Conservation (phyloP, 1,140 invertebrate genomes). For the Copidosoma floridanum region DNA sequence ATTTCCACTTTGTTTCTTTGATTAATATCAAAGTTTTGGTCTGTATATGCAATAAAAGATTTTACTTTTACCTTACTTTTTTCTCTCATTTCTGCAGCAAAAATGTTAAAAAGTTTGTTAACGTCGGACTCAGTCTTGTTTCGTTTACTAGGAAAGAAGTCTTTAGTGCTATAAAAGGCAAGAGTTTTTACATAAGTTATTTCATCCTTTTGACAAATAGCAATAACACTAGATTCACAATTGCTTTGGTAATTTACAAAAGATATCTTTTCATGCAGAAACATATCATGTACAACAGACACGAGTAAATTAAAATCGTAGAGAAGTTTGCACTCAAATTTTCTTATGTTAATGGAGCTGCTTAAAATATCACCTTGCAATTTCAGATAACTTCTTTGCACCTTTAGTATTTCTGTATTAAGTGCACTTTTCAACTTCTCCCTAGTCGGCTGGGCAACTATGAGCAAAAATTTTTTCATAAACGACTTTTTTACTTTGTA, state of each 20-base stretch:
- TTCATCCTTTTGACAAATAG: constrained; percentile 26
- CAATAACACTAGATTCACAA: constrained; percentile 17
- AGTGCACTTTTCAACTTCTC: constrained; percentile 26
- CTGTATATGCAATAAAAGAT: constrained; percentile 1
- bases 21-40: background rate
- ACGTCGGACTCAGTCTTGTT: background rate
- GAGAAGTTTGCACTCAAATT: constrained; percentile 3
- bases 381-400: background rate
- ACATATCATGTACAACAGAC: constrained; percentile 29
- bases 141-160: constrained; percentile 9
- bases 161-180: constrained; percentile 14
- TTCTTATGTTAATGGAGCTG: background rate
- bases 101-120: constrained; percentile 7
- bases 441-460: constrained; percentile 30
- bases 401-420: constrained; percentile 26
- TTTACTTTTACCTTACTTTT: background rate
- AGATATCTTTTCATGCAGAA: constrained; percentile 27
- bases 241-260: constrained; percentile 17
- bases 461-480: constrained; percentile 33
- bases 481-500: constrained; percentile 16
- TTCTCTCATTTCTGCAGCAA: background rate
- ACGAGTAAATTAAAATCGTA: constrained; percentile 29
- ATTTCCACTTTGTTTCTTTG: constrained; percentile 1
- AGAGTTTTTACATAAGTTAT: constrained; percentile 22
- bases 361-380: constrained; percentile 6